Percentiles rank a stretch among this genome's conserved stretches.
Conservation (phyloP, 1,140 invertebrate genomes). For the Drosophila orosa region DNA sequence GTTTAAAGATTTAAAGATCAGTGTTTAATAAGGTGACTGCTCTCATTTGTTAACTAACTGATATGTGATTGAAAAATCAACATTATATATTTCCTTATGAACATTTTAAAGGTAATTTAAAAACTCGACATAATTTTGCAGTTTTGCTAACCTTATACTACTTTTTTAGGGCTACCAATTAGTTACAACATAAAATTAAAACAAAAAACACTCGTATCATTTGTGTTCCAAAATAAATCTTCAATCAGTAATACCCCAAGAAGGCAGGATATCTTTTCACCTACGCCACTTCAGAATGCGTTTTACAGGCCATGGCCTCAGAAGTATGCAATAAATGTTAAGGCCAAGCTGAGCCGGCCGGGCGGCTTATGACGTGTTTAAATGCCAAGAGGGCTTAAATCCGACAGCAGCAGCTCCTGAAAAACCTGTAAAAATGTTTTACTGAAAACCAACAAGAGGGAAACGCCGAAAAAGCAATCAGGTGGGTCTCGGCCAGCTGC, state of each 20-base stretch:
- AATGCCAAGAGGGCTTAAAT: constrained; percentile 43
- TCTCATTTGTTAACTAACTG: too few relatives aligned
- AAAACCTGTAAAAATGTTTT: constrained; percentile 16
- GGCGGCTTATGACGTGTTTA: constrained; percentile 57
- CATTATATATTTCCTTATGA: too few relatives aligned
- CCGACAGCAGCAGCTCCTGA: constrained; percentile 7
- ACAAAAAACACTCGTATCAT: too few relatives aligned
- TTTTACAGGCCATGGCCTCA: constrained; percentile 38
- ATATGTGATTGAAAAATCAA: too few relatives aligned
- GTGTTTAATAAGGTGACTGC: too few relatives aligned
- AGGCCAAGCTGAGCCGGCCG: constrained; percentile 37
- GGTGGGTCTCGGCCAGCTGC: neutral
- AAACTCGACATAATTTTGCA: neutral
- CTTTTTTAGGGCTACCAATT: too few relatives aligned
- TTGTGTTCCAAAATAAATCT: neutral
- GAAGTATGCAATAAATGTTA: constrained; percentile 71
- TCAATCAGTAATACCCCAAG: neutral
- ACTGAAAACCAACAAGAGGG: neutral
- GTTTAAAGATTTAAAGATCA: too few relatives aligned
- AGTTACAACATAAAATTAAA: neutral
- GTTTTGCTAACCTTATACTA: neutral
- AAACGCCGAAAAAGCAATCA: neutral
- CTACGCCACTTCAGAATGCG: constrained; percentile 33
- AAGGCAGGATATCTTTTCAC: constrained; percentile 6
- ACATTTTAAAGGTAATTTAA: neutral